Evolutionary conservation across 2,797 vertebrate species (phyloP), one percentile per base, ranked within the genome.

Genomic region (Pantherophis alleghaniensis): DNA sequence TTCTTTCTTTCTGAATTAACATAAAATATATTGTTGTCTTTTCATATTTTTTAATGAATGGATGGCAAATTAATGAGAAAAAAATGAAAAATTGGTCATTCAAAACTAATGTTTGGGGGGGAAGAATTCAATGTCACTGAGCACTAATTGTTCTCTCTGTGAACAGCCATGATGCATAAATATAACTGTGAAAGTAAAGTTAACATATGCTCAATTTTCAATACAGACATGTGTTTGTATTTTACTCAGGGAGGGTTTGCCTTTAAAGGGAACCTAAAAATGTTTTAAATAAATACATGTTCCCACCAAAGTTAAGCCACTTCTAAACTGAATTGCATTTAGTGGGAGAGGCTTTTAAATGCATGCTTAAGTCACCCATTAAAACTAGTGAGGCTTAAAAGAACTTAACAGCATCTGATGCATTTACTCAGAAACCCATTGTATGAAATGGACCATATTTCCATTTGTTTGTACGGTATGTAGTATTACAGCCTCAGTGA

Each of bases 261-360:
- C 57, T 42, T 89, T 87, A 87, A 61, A 89, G 88, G 59, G 59
- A 89, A 60, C 88, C 37, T 89, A 89, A 87, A 56, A 87, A 63
- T 89, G n/a, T 63, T 89, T 89, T 60, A 28, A 60, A 47, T 63
- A 89, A 63, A 89, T 89, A 83, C 28, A 61, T 53, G 61, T 20
- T 90, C 37, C 89, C 61, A 53, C 89, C 24, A 90, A 53, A n/a
- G 26, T 55, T 90, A 66, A 53, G 60, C 89, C 5, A 59, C 61
- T 90, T 90, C 63, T 90, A 66, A 69, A 51, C 53, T 47, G 47
- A 28, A 90, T 28, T 90, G 61, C 26, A 66, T 66, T 90, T 66
- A 90, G 47, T 59, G 26, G 14, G 47, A 51, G 51, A 90, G 60
- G 55, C 28, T 90, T 90, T 60, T 57, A 90, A 90, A 90, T 51